These are phyloP conservation scores for Xenotilapia caudafasciata DNA, from an alignment of 2,113 vertebrate species.

Conservation along the genomic window DNA sequence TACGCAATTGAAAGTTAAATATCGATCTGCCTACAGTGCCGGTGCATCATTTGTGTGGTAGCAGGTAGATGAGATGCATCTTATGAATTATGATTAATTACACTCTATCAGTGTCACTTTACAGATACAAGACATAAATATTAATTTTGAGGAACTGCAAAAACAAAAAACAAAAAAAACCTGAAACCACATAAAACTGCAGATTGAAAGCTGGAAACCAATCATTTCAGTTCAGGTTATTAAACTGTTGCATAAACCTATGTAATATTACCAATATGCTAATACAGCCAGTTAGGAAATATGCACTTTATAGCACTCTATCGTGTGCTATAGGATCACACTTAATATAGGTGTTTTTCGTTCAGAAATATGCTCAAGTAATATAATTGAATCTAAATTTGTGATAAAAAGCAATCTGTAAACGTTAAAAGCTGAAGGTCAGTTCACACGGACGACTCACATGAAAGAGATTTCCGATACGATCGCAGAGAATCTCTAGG, in stretches of 20 bases:
- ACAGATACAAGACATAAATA: neutral
- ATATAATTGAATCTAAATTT: neutral
- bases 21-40: neutral
- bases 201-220: neutral
- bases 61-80: neutral
- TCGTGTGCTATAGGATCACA: neutral
- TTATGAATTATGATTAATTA: neutral
- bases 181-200: neutral
- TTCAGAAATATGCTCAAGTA: neutral
- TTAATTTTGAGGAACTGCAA: neutral
- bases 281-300: neutral
- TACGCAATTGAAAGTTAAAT: neutral
- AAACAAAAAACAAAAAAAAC: accelerated
- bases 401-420: neutral
- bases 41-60: neutral
- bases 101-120: neutral
- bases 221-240: neutral
- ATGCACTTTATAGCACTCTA: neutral
- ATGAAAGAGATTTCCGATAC: neutral
- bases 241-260: neutral
- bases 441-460: neutral
- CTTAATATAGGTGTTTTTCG: neutral
- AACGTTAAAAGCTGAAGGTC: neutral
- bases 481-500: neutral
- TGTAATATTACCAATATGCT: neutral